Percentiles rank a stretch among this genome's conserved stretches.
These are phyloP conservation scores for Mimachlamys varia DNA, from an alignment of 2,888 invertebrate species.

Conservation along the genomic window DNA sequence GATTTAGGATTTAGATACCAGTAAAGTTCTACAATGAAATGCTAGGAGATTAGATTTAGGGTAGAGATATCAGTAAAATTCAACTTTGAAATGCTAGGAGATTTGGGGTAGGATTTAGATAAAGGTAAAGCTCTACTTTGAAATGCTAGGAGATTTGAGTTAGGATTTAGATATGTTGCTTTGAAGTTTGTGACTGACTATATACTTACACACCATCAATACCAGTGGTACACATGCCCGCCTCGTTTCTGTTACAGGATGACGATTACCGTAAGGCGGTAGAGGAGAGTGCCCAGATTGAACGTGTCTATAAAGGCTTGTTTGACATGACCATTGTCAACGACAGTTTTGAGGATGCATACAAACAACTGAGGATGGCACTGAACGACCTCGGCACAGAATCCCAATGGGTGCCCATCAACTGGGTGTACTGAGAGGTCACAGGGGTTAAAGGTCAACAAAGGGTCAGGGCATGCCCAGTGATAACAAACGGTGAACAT, in stretches of 20 bases:
- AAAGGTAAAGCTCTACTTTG: no score
- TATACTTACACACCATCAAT: neutral
- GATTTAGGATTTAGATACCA: no score
- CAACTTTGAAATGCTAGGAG: no score
- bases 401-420: constrained; percentile 96
- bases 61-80: no score
- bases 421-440: constrained; percentile 76
- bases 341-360: constrained; percentile 97
- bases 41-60: no score
- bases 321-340: constrained; percentile 99
- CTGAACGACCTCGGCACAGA: constrained; percentile 97
- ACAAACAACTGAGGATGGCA: constrained; percentile 95
- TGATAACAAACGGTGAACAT: neutral
- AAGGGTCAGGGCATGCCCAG: neutral
- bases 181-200: no score
- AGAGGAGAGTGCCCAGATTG: constrained; percentile 98
- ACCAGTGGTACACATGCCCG: no score
- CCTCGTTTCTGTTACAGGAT: constrained; percentile 86
- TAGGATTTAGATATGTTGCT: no score
- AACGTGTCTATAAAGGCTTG: constrained; percentile 95
- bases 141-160: no score
- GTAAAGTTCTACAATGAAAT: no score
- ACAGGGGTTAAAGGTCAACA: neutral
- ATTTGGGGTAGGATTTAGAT: no score
- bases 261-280: constrained; percentile 98